Conservation (phyloP, 1,140 invertebrate genomes). For the Drosophila pectinifera region DNA sequence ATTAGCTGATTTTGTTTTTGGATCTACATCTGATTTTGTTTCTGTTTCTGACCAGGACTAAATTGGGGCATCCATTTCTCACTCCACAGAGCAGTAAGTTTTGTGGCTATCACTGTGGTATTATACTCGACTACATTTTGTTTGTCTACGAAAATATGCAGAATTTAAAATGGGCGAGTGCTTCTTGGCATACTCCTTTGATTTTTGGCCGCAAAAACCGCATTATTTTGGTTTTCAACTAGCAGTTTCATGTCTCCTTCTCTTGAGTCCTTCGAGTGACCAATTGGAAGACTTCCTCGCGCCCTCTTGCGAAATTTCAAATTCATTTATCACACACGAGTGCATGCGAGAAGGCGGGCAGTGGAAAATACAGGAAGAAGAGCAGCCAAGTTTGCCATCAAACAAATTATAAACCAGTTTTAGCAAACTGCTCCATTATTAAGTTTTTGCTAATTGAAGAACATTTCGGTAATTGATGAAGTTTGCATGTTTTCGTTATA, state of each 20-base stretch:
- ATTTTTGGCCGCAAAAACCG: constrained; percentile 66
- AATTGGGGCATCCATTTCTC: constrained; percentile 1
- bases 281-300: constrained; percentile 46
- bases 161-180: constrained; percentile 18
- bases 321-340: constrained; percentile 59
- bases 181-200: constrained; percentile 57
- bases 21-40: not conserved
- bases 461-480: constrained; percentile 50
- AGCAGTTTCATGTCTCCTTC: constrained; percentile 12
- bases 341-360: constrained; percentile 30
- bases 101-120: constrained; percentile 51
- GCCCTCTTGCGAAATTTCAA: constrained; percentile 44
- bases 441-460: constrained; percentile 61
- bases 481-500: constrained; percentile 28
- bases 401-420: constrained; percentile 53
- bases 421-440: constrained; percentile 50
- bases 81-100: constrained; percentile 47
- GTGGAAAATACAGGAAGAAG: constrained; percentile 1
- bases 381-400: constrained; percentile 29
- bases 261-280: constrained; percentile 34
- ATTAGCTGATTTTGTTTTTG: constrained; percentile 13
- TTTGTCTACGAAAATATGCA: constrained; percentile 45
- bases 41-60: constrained; percentile 11
- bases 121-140: constrained; percentile 68
- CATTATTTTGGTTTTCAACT: constrained; percentile 70